Evolutionary conservation across 2,797 vertebrate genomes (phyloP), one percentile per base, ranked within the genome.

Genomic region (Botia kubotai): DNA sequence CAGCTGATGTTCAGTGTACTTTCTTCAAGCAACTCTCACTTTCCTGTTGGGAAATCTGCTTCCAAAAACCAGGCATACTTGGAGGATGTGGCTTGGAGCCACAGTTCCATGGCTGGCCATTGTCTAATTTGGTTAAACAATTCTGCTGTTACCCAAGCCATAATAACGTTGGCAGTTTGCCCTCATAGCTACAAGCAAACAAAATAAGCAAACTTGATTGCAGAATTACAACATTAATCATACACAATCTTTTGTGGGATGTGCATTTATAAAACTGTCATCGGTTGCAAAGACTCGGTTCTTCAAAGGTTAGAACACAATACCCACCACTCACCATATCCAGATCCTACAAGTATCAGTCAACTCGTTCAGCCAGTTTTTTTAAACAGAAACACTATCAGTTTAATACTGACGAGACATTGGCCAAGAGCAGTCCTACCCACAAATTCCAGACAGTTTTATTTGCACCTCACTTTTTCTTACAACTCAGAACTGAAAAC

Each of bases 191-290:
- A 70, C 69, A 46, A 3, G 16, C 65, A 63, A 70, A 80, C 87
- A 83, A 88, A 82, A 81, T 63, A 83, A 77, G 58, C 81, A 85
- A 83, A 90, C 36, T 46, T 63, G 33, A 74, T 69, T 63, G 39
- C 19, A n/a, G 46, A 75, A 65, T 75, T 65, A 48, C 57, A 43
- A 48, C n/a, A 26, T 50, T n/a, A 53, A 29, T 19, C 66, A 33
- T 19, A 7, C 6, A 1, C 1, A 19, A 36, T 19, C 63, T 62
- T 69, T 81, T 62, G n/a, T 72, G 19, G 13, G 8, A 13, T 4
- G 8, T 72, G 52, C n/a, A 19, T 77, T 46, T 66, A 68, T 10
- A 62, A 17, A 14, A 23, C 50, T 82, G 75, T 69, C 50, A 60
- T 63, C 5, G 23, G 43, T 23, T 52, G 50, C 8, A 71, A 71